Conservation (phyloP, 2,888 invertebrate genomes). For the Melitaea athalia region DNA sequence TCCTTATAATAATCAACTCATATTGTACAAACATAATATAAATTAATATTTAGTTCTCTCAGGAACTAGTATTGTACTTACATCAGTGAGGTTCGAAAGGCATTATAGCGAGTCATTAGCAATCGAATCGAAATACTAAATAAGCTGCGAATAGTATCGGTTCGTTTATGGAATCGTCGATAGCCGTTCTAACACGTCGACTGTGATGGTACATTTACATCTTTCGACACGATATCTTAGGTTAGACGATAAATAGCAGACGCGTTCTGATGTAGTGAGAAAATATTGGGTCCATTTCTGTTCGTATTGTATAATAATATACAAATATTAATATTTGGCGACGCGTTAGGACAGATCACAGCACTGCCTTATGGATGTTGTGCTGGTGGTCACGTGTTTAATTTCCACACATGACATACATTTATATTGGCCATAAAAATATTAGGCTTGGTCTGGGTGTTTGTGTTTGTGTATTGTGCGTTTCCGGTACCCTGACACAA, state of each 20-base stretch:
- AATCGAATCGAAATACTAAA: constrained; percentile 34
- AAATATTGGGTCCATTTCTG: no score
- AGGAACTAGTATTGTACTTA: not conserved
- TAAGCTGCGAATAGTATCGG: constrained; percentile 29
- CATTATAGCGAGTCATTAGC: constrained; percentile 25
- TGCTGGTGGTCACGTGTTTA: no score
- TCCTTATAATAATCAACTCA: not conserved
- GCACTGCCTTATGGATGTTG: no score
- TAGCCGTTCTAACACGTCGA: constrained; percentile 39
- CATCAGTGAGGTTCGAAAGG: constrained; percentile 9
- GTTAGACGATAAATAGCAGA: not conserved
- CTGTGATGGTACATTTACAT: constrained; percentile 1
- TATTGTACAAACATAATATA: not conserved
- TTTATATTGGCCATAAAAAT: no score
- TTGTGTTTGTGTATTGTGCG: no score
- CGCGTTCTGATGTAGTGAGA: no score
- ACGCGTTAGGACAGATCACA: no score
- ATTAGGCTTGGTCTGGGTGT: no score
- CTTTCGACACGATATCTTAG: not conserved
- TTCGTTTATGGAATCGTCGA: constrained; percentile 36
- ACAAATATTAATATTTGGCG: no score
- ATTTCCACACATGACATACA: no score
- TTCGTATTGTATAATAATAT: no score
- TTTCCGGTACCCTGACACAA: no score
- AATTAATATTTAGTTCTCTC: not conserved